Evolutionary conservation across 2,888 invertebrate genomes (phyloP).

Genomic region (Dynastes maya): DNA sequence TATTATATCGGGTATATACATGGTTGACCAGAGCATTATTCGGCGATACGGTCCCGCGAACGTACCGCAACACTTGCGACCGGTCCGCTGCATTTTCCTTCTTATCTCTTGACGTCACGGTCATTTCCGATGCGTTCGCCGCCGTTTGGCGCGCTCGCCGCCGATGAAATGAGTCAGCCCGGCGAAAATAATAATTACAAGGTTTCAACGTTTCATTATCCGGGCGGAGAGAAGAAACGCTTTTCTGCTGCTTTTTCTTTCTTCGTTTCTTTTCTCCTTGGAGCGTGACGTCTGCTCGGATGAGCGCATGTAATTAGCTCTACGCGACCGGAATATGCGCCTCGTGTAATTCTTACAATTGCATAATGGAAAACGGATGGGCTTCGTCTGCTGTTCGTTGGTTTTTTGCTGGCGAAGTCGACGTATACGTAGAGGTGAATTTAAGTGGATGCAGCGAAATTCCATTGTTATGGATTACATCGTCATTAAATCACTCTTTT

Average conservation of each 20-base stretch:
- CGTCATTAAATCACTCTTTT: too few species aligned
- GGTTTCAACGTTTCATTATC: conserved; percentile 19
- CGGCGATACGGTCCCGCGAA: neutral
- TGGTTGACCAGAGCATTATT: conserved; percentile 12
- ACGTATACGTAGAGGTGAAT: too few species aligned
- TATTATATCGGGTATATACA: neutral
- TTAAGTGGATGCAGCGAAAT: too few species aligned
- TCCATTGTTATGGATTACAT: too few species aligned
- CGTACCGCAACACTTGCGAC: neutral
- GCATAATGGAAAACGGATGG: conserved; percentile 35
- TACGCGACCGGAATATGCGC: conserved; percentile 14
- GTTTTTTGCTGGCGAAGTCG: neutral
- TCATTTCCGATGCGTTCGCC: conserved; percentile 21
- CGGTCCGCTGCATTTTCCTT: conserved; percentile 28
- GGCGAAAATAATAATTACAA: conserved; percentile 35
- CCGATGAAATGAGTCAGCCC: conserved; percentile 4
- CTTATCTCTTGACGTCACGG: conserved; percentile 29
- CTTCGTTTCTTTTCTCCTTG: neutral
- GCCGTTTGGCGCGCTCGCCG: neutral
- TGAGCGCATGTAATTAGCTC: conserved; percentile 28
- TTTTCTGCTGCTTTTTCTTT: neutral
- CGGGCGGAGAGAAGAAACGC: neutral
- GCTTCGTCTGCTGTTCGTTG: neutral
- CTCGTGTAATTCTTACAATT: conserved; percentile 22
- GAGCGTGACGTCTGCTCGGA: conserved; percentile 18